Conservation (phyloP, 2,888 invertebrate genomes). For the Hydroisotoma schaefferi region DNA sequence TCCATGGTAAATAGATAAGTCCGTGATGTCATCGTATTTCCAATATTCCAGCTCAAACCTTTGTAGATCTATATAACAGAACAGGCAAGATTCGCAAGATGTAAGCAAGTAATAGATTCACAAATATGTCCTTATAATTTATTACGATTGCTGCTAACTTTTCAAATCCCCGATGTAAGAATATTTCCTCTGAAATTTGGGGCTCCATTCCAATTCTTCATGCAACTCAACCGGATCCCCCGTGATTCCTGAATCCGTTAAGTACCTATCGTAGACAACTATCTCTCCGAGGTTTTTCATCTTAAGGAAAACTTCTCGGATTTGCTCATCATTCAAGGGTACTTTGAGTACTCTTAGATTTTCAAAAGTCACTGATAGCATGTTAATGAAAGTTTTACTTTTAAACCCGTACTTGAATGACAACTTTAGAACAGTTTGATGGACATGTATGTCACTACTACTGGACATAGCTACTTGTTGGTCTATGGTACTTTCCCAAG, state of each 20-base stretch:
- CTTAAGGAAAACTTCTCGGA: slow-evolving; percentile 25
- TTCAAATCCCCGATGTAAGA: slow-evolving; percentile 38
- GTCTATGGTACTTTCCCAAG: slow-evolving; percentile 26
- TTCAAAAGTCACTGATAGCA: slow-evolving; percentile 20
- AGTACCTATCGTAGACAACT: slow-evolving; percentile 30
- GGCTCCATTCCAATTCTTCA: slow-evolving; percentile 15
- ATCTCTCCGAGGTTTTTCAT: slow-evolving; percentile 36
- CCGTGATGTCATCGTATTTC: slow-evolving; percentile 34
- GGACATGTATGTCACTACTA: neutral
- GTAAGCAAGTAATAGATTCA: neutral
- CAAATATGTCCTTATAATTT: neutral
- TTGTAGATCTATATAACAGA: slow-evolving; percentile 21
- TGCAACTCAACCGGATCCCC: slow-evolving; percentile 23
- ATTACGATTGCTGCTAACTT: slow-evolving; percentile 20
- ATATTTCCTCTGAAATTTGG: slow-evolving; percentile 17
- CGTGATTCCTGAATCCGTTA: slow-evolving; percentile 36
- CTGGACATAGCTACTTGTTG: neutral
- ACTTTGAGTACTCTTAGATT: slow-evolving; percentile 25
- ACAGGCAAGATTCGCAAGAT: neutral
- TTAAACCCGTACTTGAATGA: slow-evolving; percentile 25
- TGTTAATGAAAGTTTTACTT: neutral
- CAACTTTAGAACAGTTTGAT: slow-evolving; percentile 11
- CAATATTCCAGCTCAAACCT: slow-evolving; percentile 32
- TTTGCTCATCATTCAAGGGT: slow-evolving; percentile 32
- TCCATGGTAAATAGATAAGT: slow-evolving; percentile 33